These are phyloP conservation scores for Epicauta chinensis DNA, from an alignment of 1,140 invertebrate genomes.

Conservation along the genomic window DNA sequence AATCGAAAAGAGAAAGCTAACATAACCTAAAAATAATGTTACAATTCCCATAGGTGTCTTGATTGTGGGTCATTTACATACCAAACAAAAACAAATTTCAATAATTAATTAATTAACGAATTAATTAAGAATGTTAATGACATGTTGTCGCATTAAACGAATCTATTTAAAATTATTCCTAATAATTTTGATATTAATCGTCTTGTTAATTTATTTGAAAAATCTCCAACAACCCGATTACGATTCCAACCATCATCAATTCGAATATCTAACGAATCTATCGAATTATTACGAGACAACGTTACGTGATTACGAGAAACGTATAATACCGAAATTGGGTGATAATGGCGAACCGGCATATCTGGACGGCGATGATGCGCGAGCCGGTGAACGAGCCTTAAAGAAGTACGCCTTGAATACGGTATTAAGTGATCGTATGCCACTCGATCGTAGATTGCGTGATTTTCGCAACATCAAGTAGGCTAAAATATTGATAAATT, in stretches of 20 bases:
- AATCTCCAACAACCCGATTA: conserved; percentile 15
- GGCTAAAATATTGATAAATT: conserved; percentile 1
- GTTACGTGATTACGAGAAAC: conserved; percentile 38
- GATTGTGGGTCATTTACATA: too few species aligned
- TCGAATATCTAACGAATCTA: conserved; percentile 1
- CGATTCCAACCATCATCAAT: neutral
- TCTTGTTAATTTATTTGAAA: conserved; percentile 18
- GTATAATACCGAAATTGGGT: conserved; percentile 50
- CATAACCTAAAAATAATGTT: too few species aligned
- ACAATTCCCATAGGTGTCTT: too few species aligned
- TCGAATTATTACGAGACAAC: conserved; percentile 14
- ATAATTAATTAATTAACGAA: too few species aligned
- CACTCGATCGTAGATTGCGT: conserved; percentile 58
- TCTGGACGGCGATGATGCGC: conserved; percentile 50
- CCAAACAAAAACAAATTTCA: too few species aligned
- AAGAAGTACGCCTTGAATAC: conserved; percentile 79
- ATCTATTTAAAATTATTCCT: conserved; percentile 22
- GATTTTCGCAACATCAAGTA: conserved; percentile 37
- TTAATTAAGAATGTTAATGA: conserved; percentile 26
- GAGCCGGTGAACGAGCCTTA: conserved; percentile 57
- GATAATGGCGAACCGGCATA: conserved; percentile 56
- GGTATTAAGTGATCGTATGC: conserved; percentile 72
- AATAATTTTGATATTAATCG: conserved; percentile 16
- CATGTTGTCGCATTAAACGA: conserved; percentile 28
- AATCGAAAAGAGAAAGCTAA: too few species aligned